Conservation (phyloP, 2,797 vertebrate genomes). For the Varecia variegata region DNA sequence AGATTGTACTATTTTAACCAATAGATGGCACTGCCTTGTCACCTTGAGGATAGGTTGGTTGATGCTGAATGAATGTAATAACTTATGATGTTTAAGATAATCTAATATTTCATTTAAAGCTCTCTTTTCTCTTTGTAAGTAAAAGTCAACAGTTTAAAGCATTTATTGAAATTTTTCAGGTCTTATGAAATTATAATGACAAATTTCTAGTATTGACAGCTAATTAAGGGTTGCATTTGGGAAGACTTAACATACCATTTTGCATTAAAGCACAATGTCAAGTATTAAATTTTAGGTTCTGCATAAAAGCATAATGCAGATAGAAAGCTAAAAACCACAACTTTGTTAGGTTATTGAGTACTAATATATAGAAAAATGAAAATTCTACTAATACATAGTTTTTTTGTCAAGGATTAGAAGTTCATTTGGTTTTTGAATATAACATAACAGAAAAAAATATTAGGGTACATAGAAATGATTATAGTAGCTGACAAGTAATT, state of each 20-base stretch:
- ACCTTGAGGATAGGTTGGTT: conserved; percentile 20
- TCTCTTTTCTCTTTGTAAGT: conserved; percentile 17
- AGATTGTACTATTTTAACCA: conserved; percentile 35
- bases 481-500: not conserved
- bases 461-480: not conserved
- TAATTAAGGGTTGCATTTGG: not conserved
- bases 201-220: not conserved
- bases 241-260: not conserved
- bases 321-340: conserved; percentile 2
- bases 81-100: not conserved
- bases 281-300: conserved; percentile 40
- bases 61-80: not conserved
- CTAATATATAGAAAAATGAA: not conserved
- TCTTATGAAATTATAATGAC: not conserved
- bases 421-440: not conserved
- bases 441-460: not conserved
- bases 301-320: not conserved
- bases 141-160: not conserved
- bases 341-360: not conserved
- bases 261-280: conserved; percentile 9
- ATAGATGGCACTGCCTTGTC: conserved; percentile 66
- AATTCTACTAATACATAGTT: not conserved
- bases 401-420: not conserved
- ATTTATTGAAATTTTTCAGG: not conserved
- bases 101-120: conserved; percentile 28